Percentiles rank a stretch among this genome's conserved stretches.
phyloP scores from a whole-genome alignment of 2,888 invertebrate species.

The Steinernema carpocapsae region DNA sequence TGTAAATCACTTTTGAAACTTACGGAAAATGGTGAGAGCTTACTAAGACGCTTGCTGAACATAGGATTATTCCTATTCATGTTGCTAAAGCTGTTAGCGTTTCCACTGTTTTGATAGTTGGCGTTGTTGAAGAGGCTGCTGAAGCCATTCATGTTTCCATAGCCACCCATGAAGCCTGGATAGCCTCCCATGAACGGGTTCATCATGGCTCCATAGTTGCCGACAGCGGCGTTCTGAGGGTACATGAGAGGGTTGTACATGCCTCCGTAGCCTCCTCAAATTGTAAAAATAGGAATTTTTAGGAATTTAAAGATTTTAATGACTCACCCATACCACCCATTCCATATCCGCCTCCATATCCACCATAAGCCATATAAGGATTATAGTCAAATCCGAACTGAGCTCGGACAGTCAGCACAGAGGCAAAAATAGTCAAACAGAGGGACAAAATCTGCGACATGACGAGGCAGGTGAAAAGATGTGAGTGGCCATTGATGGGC shows the following conservation, averaged over 20 bases:
- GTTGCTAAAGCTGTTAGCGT: not conserved
- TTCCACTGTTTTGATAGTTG: constrained; percentile 4
- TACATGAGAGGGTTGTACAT: constrained; percentile 22
- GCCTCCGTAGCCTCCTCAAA: not conserved
- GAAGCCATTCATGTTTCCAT: not conserved
- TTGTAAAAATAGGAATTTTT: not conserved
- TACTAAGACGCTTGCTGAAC: not conserved
- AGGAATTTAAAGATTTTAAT: not conserved
- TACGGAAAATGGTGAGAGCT: not conserved
- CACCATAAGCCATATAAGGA: constrained; percentile 12
- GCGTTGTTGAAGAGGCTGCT: not conserved
- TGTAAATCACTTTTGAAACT: not conserved
- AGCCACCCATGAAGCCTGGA: not conserved
- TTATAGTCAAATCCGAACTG: constrained; percentile 20
- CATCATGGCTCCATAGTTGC: constrained; percentile 16
- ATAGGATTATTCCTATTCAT: not conserved
- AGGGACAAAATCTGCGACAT: not conserved
- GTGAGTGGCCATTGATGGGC: not conserved
- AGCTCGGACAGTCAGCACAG: not conserved
- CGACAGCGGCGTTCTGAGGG: constrained; percentile 16
- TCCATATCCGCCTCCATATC: no score
- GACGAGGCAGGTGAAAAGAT: not conserved
- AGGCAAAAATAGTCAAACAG: not conserved
- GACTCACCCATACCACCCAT: constrained; percentile 24
- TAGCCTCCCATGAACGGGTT: not conserved